Conservation (phyloP, 2,797 vertebrate species). For the Triplophysa yarkandensis region DNA sequence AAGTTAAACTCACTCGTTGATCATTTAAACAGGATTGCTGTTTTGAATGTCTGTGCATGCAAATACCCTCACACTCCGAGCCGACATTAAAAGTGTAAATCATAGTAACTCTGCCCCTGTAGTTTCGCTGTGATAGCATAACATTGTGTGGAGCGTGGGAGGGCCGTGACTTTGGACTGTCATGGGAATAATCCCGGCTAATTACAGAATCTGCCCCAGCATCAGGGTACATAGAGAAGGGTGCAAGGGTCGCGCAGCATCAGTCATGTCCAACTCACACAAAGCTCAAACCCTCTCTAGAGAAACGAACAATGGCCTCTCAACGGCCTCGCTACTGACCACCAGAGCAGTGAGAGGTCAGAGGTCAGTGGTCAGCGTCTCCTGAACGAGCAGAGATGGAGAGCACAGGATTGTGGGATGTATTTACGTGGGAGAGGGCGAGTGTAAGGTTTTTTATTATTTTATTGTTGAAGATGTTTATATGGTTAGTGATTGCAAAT, state of each 20-base stretch:
- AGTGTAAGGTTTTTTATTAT: not conserved
- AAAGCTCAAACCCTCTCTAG: constrained; percentile 44
- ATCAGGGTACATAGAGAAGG: constrained; percentile 27
- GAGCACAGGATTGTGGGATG: constrained; percentile 19
- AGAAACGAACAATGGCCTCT: constrained; percentile 44
- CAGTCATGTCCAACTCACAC: constrained; percentile 51
- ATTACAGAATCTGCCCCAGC: constrained; percentile 44
- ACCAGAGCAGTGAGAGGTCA: constrained; percentile 38
- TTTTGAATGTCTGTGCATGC: not conserved
- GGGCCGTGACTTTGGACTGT: constrained; percentile 33
- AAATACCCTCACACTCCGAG: constrained; percentile 28
- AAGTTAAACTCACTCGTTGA: not conserved
- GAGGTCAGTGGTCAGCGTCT: constrained; percentile 40
- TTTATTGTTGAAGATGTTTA: not conserved
- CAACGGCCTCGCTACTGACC: constrained; percentile 36
- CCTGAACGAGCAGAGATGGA: constrained; percentile 19
- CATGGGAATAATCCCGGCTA: constrained; percentile 49
- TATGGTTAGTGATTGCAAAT: not conserved
- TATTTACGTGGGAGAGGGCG: not conserved
- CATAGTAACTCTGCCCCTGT: constrained; percentile 12
- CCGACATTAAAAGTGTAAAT: constrained; percentile 27
- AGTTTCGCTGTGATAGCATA: constrained; percentile 5
- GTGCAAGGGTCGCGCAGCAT: constrained; percentile 52
- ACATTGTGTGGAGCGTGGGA: constrained; percentile 42
- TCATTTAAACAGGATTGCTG: not conserved